phyloP scores from a whole-genome alignment of 2,113 vertebrate genomes.

The Fukomys damarensis region DNA sequence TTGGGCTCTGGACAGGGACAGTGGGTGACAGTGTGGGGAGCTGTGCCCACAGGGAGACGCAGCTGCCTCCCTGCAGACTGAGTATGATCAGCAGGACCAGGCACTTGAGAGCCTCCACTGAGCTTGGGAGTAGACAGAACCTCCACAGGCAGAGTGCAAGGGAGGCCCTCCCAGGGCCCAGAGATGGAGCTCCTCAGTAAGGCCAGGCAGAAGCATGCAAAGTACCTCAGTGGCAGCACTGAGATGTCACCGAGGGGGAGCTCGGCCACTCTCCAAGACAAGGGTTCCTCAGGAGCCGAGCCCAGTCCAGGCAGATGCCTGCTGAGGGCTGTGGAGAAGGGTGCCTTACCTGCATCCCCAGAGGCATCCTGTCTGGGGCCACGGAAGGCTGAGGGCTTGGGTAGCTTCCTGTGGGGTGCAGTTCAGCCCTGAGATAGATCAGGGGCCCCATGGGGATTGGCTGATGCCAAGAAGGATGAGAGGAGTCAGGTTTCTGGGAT shows the following conservation, averaged over 20 bases:
- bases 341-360: neutral
- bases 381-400: neutral
- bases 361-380: neutral
- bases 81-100: neutral
- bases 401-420: neutral
- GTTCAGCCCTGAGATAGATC: neutral
- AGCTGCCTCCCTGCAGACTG: neutral
- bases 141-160: neutral
- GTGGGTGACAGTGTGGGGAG: neutral
- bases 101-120: neutral
- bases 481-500: neutral
- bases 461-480: neutral
- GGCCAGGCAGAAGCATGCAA: neutral
- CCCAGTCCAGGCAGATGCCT: neutral
- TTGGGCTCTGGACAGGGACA: neutral
- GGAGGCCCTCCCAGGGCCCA: rapidly evolving
- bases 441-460: neutral
- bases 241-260: neutral
- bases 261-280: neutral
- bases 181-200: neutral
- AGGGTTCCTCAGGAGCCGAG: neutral
- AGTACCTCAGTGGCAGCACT: neutral
- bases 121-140: neutral
- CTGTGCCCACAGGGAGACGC: neutral
- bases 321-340: neutral